Percentiles rank a stretch among this genome's conserved stretches.
Conservation (phyloP, 1,140 invertebrate species). For the Drosophila melanica region DNA sequence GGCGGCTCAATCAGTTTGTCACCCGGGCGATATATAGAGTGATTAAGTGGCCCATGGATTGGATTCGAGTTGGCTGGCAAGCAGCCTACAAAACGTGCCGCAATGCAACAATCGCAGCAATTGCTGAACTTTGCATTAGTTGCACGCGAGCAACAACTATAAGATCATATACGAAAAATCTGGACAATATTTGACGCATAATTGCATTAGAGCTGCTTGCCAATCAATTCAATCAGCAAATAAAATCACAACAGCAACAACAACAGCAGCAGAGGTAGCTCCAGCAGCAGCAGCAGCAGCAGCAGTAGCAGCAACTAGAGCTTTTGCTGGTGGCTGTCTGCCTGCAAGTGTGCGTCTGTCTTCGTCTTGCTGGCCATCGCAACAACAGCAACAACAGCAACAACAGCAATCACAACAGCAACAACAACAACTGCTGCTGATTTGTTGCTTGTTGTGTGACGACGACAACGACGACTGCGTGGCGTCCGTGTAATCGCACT, state of each 20-base stretch:
- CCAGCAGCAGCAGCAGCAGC: too few species aligned
- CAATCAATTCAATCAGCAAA: conserved; percentile 75
- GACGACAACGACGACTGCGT: conserved; percentile 59
- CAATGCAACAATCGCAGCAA: conserved; percentile 42
- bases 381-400: conserved; percentile 15
- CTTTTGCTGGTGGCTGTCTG: conserved; percentile 11
- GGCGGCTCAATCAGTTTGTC: conserved; percentile 80
- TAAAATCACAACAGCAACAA: conserved; percentile 57
- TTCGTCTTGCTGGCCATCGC: conserved; percentile 16
- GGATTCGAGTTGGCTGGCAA: conserved; percentile 40
- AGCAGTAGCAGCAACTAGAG: too few species aligned
- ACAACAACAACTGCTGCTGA: conserved; percentile 37
- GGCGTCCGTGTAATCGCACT: conserved; percentile 80
- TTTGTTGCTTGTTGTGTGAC: conserved; percentile 62
- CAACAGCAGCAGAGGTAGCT: too few species aligned
- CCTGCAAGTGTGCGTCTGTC: background rate
- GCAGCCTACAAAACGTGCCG: conserved; percentile 50
- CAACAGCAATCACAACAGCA: conserved; percentile 1
- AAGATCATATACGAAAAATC: conserved; percentile 55
- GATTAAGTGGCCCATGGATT: conserved; percentile 73
- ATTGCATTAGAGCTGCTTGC: conserved; percentile 65
- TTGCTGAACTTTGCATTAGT: conserved; percentile 45
- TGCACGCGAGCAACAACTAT: conserved; percentile 26
- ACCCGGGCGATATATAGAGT: conserved; percentile 79
- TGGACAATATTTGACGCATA: conserved; percentile 77